Evolutionary conservation across 2,113 vertebrate species (phyloP).

Genomic region (Oceanodroma tethys): DNA sequence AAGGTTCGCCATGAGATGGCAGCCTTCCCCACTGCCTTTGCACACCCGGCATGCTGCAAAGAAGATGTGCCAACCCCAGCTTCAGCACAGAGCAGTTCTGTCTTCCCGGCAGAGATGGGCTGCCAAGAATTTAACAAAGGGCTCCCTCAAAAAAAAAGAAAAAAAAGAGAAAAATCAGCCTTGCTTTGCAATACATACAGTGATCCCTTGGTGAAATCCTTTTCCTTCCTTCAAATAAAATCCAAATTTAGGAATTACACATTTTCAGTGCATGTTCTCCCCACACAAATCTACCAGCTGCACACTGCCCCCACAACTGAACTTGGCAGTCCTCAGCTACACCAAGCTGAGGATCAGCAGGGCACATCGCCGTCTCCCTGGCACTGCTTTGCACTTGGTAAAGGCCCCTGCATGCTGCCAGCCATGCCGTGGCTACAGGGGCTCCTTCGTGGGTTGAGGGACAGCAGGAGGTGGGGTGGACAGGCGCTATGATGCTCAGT

Average conservation of each 20-base stretch:
- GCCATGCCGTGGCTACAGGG: not conserved
- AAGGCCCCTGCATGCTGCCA: not conserved
- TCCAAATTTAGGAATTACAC: not conserved
- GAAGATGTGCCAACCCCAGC: not conserved
- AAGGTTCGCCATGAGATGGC: conserved; percentile 58
- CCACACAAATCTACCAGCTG: not conserved
- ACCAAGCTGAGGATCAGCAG: fast-evolving
- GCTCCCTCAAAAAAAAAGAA: not conserved
- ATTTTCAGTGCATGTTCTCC: not conserved
- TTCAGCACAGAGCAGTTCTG: conserved; percentile 40
- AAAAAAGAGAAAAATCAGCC: not conserved
- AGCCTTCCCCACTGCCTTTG: conserved; percentile 34
- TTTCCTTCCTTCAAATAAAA: not conserved
- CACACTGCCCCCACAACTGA: not conserved
- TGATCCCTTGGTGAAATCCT: not conserved
- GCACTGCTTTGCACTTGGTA: not conserved
- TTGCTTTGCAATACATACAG: not conserved
- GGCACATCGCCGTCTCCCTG: fast-evolving
- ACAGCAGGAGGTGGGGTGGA: not conserved
- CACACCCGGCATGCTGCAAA: not conserved
- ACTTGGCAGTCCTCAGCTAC: not conserved
- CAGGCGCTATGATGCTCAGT: not conserved
- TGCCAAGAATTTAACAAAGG: conserved; percentile 59
- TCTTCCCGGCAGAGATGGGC: not conserved
- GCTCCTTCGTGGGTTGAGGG: not conserved